A percentile compares a stretch with the other conserved stretches of the same genome.
phyloP scores from a whole-genome alignment of 2,113 vertebrate genomes.

The Elephantulus edwardii region DNA sequence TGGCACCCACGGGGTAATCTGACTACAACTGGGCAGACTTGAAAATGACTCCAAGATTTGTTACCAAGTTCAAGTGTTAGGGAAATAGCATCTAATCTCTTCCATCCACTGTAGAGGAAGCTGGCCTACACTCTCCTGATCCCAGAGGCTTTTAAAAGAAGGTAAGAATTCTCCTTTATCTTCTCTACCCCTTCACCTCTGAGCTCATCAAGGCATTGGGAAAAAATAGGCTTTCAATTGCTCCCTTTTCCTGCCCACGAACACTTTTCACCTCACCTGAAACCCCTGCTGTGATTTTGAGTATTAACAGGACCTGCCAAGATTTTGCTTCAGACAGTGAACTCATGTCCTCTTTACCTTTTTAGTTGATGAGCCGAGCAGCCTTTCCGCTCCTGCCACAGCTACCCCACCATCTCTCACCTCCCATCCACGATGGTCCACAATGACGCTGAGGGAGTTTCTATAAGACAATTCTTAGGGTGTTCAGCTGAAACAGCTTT shows the following conservation, averaged over 20 bases:
- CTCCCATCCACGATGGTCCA: neutral
- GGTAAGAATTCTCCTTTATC: neutral
- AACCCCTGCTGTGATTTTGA: too few species aligned
- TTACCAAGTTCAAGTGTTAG: neutral
- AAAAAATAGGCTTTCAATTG: neutral
- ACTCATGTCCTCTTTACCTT: neutral
- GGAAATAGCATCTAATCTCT: neutral
- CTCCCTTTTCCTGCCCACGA: neutral
- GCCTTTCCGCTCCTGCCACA: too few species aligned
- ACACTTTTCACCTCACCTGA: neutral
- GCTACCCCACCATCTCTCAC: neutral
- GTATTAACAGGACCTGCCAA: too few species aligned
- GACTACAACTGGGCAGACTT: neutral
- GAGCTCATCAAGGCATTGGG: neutral
- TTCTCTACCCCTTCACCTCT: neutral
- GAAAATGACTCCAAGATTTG: neutral
- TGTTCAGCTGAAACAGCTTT: neutral
- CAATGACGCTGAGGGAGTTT: neutral
- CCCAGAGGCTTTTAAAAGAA: constrained; percentile 11
- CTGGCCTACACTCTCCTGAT: neutral
- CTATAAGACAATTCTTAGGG: neutral
- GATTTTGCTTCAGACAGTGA: too few species aligned
- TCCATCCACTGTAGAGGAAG: neutral
- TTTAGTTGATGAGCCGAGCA: neutral
- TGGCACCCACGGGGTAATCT: neutral